A percentile compares a stretch with the other conserved stretches of the same genome.
Conservation (phyloP, 2,797 vertebrate genomes). For the Otolemur crassicaudatus region DNA sequence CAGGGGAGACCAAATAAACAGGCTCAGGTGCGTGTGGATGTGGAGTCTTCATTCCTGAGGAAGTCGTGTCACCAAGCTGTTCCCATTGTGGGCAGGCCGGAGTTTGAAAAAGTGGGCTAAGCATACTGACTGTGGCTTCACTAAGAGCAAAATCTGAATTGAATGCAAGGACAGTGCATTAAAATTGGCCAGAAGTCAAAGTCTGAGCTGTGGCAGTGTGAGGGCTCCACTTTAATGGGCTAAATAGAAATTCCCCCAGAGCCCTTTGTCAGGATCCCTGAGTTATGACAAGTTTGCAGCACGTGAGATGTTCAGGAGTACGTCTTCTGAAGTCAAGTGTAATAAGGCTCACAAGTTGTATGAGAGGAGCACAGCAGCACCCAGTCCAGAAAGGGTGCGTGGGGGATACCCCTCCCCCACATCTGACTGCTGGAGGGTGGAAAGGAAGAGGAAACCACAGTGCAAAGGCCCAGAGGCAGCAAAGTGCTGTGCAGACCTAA, state of each 20-base stretch:
- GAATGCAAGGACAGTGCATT: fast-evolving
- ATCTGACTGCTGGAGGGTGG: not conserved
- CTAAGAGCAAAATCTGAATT: not conserved
- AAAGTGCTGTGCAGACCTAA: fast-evolving
- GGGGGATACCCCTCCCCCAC: too few relatives aligned
- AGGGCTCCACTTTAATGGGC: not conserved
- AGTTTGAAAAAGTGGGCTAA: not conserved
- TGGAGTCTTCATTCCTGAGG: not conserved
- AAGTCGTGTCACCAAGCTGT: fast-evolving
- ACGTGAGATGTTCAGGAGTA: fast-evolving
- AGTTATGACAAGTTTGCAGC: not conserved
- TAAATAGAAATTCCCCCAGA: not conserved
- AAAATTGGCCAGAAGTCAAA: not conserved
- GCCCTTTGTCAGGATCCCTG: too few relatives aligned
- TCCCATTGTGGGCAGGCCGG: too few relatives aligned
- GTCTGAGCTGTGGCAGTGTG: fast-evolving
- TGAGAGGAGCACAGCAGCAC: not conserved
- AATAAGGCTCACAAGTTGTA: not conserved
- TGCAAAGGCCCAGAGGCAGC: not conserved
- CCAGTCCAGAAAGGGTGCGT: not conserved
- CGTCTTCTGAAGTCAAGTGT: not conserved
- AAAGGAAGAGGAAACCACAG: not conserved
- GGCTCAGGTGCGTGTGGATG: too few relatives aligned
- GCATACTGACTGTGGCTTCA: not conserved
- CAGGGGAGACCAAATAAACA: slow-evolving; percentile 29